Conservation (phyloP, 2,888 invertebrate species). For the Sarcophaga rosellei region DNA sequence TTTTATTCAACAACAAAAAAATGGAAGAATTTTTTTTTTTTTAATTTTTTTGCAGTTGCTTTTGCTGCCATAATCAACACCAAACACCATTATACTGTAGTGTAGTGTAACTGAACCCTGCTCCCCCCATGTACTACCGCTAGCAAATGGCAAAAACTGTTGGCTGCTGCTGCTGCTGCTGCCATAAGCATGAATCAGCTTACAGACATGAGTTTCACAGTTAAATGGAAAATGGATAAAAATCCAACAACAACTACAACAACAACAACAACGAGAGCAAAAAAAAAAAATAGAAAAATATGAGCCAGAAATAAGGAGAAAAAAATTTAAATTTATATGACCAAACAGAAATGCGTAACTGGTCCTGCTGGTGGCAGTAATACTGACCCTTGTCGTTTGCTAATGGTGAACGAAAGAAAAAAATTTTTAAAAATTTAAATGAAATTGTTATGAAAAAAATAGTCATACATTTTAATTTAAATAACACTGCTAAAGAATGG, state of each 20-base stretch:
- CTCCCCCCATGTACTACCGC: not conserved
- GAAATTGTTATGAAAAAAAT: not conserved
- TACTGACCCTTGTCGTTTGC: conserved; percentile 1
- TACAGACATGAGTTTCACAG: not conserved
- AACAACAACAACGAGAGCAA: too few relatives aligned
- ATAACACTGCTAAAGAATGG: conserved; percentile 51
- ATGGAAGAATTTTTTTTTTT: not conserved
- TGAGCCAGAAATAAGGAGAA: not conserved
- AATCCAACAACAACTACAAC: not conserved
- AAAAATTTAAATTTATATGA: not conserved
- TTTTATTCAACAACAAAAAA: not conserved
- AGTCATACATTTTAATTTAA: conserved; percentile 33
- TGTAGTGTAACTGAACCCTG: not conserved
- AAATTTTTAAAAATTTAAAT: not conserved
- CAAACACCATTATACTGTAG: not conserved
- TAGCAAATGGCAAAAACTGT: not conserved
- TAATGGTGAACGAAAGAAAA: not conserved
- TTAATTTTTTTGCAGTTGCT: conserved; percentile 3
- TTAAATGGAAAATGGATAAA: not conserved
- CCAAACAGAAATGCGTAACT: not conserved
- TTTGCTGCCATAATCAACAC: conserved; percentile 35
- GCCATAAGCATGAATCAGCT: not conserved
- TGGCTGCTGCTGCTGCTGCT: not conserved
- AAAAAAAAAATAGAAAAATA: not conserved
- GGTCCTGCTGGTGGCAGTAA: not conserved